Base-by-base conservation (phyloP, 1,140 invertebrate species). In the Drosophila watanabei region DNA sequence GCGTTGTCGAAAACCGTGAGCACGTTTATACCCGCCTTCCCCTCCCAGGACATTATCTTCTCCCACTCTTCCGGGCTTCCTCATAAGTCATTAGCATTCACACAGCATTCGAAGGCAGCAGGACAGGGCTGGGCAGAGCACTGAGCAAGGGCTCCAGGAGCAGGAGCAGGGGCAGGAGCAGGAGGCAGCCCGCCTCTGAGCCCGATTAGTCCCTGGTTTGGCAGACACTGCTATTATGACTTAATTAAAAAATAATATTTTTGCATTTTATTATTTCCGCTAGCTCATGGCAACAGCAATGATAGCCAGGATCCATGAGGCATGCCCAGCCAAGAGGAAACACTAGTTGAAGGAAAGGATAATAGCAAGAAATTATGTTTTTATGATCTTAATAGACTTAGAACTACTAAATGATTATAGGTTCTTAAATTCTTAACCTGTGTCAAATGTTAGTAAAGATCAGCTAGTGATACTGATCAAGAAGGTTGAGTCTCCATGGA, bases 241-340 rank as follows among this genome's bases (percentile, higher is more conserved):
- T 87, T 82, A 87, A 85, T 87, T 85, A 82, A 79, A 82, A 82
- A 82, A 82, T 86, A 78, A 79, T 86, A 82, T 75, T 70, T 79
- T 58, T 64, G 48, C 51, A 75, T 85, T 75, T 63, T 49, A 71
- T 80, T 77, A 63, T 82, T 79, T 73, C 61, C 62, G 51, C 60
- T 28, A 48, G n/a, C 18, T 32, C 32, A 28, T 32, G 37, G n/a
- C 32, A 37, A 14, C 24, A 37, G 20, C 54, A 56, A 20, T 2
- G 33, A 35, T 45, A 43, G 16, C 64, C 14, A 20, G 66, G 3
- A 13, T 6, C 5, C 20, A 7, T 7, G 6, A 4, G 35, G 10
- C 9, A 35, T 54, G 6, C 0, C 43, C 8, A 7, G 7, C 3
- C 0, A 14, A 32, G 14, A 49, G 30, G 4, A 14, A 2, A 7